Conservation (phyloP, 1,140 invertebrate species). For the Brachionus paranguensis region DNA sequence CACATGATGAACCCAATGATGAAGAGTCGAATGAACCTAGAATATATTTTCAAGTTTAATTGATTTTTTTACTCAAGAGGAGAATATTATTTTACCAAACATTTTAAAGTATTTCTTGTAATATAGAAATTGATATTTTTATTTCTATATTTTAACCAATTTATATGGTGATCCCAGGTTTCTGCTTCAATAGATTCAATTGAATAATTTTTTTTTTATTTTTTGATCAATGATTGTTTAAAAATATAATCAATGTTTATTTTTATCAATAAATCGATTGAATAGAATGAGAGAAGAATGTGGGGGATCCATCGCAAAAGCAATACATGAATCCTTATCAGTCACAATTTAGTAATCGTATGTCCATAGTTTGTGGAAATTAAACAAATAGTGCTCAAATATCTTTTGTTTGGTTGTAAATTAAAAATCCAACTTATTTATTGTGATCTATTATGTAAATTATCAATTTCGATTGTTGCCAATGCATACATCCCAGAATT, state of each 20-base stretch:
- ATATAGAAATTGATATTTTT: not conserved
- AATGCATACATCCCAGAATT: not conserved
- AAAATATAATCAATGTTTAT: not conserved
- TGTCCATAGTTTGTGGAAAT: not conserved
- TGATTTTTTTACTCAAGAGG: too few relatives aligned
- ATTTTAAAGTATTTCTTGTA: not conserved
- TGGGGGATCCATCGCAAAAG: not conserved
- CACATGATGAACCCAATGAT: conserved; percentile 25
- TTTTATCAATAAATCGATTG: not conserved
- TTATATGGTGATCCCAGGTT: not conserved
- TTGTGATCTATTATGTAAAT: not conserved
- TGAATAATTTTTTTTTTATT: not conserved
- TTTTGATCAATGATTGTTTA: not conserved
- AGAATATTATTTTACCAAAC: not conserved
- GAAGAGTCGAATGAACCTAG: not conserved
- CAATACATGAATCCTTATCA: not conserved
- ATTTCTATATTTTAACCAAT: not conserved
- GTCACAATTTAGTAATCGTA: not conserved
- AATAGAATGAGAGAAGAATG: not conserved
- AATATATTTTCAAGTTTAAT: too few relatives aligned
- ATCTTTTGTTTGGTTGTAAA: not conserved
- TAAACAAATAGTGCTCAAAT: not conserved
- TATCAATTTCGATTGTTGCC: not conserved
- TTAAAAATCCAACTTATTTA: not conserved
- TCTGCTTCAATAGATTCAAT: not conserved